phyloP scores from a whole-genome alignment of 2,113 vertebrate species.

The Guaruba guarouba region DNA sequence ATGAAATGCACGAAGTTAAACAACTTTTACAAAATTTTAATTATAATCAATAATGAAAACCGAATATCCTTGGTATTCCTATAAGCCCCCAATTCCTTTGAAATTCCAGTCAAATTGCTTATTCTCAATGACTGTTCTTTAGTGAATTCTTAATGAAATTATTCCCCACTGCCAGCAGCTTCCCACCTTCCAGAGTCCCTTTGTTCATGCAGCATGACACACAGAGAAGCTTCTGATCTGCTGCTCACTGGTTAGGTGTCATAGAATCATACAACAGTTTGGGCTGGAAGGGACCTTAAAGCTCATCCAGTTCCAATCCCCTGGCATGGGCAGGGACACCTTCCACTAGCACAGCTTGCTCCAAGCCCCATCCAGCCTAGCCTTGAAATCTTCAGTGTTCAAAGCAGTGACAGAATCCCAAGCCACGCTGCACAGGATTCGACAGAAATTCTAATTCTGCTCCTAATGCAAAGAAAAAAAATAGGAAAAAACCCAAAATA shows the following conservation, averaged over 20 bases:
- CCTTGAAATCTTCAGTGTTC: neutral
- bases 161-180: neutral
- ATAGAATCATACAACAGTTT: neutral
- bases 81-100: neutral
- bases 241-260: neutral
- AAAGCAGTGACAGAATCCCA: neutral
- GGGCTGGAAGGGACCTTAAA: neutral
- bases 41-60: neutral
- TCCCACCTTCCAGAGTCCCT: neutral
- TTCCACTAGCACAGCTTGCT: neutral
- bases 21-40: neutral
- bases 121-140: neutral
- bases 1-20: neutral
- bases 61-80: neutral
- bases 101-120: neutral
- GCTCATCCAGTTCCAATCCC: neutral
- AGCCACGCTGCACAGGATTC: neutral
- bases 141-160: neutral
- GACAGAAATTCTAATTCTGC: neutral
- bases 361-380: neutral
- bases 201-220: neutral
- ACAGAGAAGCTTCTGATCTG: neutral
- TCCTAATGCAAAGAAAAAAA: neutral
- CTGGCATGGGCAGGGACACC: neutral
- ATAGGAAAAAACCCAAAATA: accelerated